phyloP scores from a whole-genome alignment of 2,113 vertebrate genomes.

The Petrocephalus microphthalmus region DNA sequence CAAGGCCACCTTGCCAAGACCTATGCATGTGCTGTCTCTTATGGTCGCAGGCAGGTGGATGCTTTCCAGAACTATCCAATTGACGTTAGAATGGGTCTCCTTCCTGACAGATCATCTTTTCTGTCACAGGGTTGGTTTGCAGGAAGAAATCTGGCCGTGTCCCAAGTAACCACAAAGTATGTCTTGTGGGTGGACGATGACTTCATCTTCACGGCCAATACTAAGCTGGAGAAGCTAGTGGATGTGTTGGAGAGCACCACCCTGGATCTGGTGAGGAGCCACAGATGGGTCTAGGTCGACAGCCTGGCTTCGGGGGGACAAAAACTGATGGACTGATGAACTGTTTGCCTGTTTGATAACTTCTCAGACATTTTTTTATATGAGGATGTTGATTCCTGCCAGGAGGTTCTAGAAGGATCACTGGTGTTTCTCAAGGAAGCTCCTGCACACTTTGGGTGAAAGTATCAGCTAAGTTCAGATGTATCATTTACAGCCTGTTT shows the following conservation, averaged over 20 bases:
- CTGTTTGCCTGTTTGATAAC: background rate
- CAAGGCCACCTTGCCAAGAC: background rate
- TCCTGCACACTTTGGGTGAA: background rate
- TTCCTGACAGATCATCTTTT: background rate
- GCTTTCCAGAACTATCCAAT: background rate
- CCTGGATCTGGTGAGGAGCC: slow-evolving; percentile 72
- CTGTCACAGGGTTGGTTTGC: slow-evolving; percentile 80
- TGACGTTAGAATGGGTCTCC: background rate
- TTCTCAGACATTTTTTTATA: background rate
- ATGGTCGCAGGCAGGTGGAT: background rate
- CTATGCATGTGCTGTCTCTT: background rate
- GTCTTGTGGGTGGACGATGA: slow-evolving; percentile 89
- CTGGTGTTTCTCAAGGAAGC: background rate
- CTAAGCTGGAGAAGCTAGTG: slow-evolving; percentile 78
- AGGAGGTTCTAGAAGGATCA: background rate
- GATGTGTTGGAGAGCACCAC: slow-evolving; percentile 77
- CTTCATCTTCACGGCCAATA: slow-evolving; percentile 75
- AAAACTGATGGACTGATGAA: too few relatives aligned
- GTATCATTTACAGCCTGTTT: background rate
- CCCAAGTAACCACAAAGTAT: slow-evolving; percentile 84
- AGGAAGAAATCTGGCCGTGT: slow-evolving; percentile 79
- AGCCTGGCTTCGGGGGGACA: too few relatives aligned
- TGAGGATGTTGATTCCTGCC: background rate
- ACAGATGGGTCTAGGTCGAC: background rate
- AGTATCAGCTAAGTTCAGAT: background rate